Evolutionary conservation across 2,797 vertebrate species (phyloP).

Genomic region (Malurus leucopterus): DNA sequence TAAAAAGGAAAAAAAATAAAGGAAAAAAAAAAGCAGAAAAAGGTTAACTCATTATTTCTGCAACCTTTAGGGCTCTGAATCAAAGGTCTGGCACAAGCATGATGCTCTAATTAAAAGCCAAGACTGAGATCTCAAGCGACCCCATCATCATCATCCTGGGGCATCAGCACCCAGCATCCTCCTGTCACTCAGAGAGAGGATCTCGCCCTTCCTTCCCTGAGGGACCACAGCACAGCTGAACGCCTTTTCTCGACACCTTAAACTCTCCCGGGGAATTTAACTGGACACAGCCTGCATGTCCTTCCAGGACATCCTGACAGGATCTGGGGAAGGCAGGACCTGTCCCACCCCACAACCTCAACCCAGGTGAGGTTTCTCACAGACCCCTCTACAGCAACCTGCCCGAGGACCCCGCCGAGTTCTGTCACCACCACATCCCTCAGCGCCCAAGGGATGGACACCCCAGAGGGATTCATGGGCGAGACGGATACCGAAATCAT

Average conservation of each 20-base stretch:
- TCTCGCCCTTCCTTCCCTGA: background rate
- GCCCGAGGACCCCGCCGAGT: background rate
- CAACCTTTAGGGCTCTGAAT: background rate
- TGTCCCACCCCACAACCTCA: background rate
- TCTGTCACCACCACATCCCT: background rate
- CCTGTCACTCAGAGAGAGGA: background rate
- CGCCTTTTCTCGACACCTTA: accelerated
- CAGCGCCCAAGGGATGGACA: background rate
- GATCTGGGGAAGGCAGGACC: background rate
- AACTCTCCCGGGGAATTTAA: background rate
- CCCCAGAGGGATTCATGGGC: accelerated
- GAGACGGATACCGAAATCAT: background rate
- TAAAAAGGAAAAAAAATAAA: background rate
- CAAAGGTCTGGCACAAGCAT: background rate
- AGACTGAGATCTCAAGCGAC: background rate
- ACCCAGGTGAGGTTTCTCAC: background rate
- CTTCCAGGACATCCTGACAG: background rate
- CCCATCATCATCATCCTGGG: background rate
- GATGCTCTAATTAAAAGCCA: background rate
- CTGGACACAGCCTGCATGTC: accelerated
- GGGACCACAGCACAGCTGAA: background rate
- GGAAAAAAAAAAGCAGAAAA: background rate
- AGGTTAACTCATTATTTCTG: background rate
- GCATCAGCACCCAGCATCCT: background rate
- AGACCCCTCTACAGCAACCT: accelerated